Evolutionary conservation across 2,113 vertebrate species (phyloP).

Genomic region (Psittacara wagleri): DNA sequence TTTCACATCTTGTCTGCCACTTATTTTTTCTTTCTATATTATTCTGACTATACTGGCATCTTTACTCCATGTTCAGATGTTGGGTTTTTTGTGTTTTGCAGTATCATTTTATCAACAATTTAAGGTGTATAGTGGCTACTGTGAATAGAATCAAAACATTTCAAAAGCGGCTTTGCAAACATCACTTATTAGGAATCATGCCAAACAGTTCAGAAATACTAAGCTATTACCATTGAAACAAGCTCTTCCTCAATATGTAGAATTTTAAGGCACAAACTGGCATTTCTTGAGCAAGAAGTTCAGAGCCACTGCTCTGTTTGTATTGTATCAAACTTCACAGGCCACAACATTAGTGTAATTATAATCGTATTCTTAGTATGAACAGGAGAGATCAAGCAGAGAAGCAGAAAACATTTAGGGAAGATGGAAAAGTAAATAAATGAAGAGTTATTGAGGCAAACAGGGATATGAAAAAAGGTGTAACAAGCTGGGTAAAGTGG

Average conservation of each 20-base stretch:
- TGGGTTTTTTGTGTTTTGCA: background rate
- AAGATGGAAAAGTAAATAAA: background rate
- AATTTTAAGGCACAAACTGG: background rate
- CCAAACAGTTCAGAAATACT: background rate
- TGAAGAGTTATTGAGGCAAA: background rate
- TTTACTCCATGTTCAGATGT: background rate
- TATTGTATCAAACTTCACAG: background rate
- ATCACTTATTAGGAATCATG: background rate
- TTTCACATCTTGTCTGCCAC: background rate
- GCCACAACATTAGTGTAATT: background rate
- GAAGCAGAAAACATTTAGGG: background rate
- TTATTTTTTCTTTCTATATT: background rate
- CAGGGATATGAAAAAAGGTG: background rate
- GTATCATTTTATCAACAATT: background rate
- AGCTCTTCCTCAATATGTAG: background rate
- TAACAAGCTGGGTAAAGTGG: background rate
- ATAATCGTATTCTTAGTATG: background rate
- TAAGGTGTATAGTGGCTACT: background rate
- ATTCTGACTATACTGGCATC: background rate
- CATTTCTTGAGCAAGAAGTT: background rate
- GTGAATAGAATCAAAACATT: constrained; percentile 12
- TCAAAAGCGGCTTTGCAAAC: constrained; percentile 18
- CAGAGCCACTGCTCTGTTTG: background rate
- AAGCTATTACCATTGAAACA: background rate
- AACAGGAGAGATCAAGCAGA: background rate